Base-by-base conservation (phyloP, 1,140 invertebrate species). In the Drosophila sproati region DNA sequence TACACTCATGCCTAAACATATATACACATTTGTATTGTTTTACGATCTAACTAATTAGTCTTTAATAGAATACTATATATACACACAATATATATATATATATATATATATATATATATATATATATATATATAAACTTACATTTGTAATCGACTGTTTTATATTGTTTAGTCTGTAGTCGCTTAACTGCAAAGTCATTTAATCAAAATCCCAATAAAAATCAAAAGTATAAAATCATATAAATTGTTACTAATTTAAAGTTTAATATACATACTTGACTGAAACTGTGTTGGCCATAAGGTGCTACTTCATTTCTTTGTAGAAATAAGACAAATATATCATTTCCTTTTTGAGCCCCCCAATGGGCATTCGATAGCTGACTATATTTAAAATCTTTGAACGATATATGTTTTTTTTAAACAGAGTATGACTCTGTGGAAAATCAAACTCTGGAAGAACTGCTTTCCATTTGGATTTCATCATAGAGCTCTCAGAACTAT, bases 121-220 rank as follows among this genome's bases (percentile, higher is more conserved):
- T 77, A 80, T 1, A 20, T 20, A 20, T 12, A 59, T 67, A 63
- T 39, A 56, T 31, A 8, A 71, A 34, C 12, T 32, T 63, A 39
- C 20, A 63, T 51, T 59, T 57, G 61, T 77, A 80, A 75, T 85
- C 68, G 81, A 85, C 69, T 83, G 81, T 83, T 83, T 83, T 83
- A 64, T 77, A 73, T 61, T 62, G 70, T 64, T 63, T 52, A 39
- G 50, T 32, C 47, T 43, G 48, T 57, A 56, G 8, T 57, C 43
- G 55, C 43, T 66, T 68, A 67, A 61, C 62, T 48, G 50, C 39
- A 78, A 71, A 83, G 77, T 85, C 73, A 83, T 73, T 85, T 74
- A 85, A 85, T 80, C 77, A 83, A 83, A 68, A 47, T 68, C 41
- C 20, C 28, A 54, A 31, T 50, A 10, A 32, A 48, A 32, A 32